Percentiles rank a stretch among this genome's conserved stretches.
phyloP scores from a whole-genome alignment of 2,888 invertebrate genomes.

The Diarsia mendica region DNA sequence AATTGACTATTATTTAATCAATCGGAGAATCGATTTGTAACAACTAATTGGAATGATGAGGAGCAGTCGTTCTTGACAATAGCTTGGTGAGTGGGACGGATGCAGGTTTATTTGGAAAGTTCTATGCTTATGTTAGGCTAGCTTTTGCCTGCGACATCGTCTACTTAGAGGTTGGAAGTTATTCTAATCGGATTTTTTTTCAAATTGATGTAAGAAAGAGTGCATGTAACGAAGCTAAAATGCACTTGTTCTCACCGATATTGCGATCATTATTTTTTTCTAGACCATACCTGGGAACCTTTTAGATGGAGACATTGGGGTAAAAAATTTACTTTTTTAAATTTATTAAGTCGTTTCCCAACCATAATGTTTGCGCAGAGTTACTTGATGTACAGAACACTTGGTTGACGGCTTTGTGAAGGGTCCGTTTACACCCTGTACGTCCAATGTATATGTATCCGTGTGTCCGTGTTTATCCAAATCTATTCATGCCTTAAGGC shows the following conservation, averaged over 20 bases:
- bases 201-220: too few species aligned
- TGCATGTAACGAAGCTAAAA: too few species aligned
- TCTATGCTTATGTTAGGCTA: slow-evolving; percentile 25
- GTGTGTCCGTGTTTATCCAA: neutral
- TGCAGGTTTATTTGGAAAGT: slow-evolving; percentile 48
- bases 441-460: neutral
- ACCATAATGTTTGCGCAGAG: too few species aligned
- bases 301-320: too few species aligned
- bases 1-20: slow-evolving; percentile 68
- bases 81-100: slow-evolving; percentile 27
- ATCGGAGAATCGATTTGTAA: slow-evolving; percentile 71
- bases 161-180: neutral
- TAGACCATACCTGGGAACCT: too few species aligned
- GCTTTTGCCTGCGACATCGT: neutral
- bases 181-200: neutral
- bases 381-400: too few species aligned
- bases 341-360: too few species aligned
- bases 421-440: too few species aligned
- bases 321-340: too few species aligned
- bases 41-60: slow-evolving; percentile 65
- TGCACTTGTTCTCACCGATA: too few species aligned
- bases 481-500: neutral
- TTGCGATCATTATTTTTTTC: too few species aligned
- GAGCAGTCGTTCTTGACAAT: slow-evolving; percentile 49
- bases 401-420: too few species aligned